Percentiles rank a stretch among this genome's conserved stretches.
Evolutionary conservation across 1,140 invertebrate species (phyloP).

Genomic region (Hormaphis cornu): DNA sequence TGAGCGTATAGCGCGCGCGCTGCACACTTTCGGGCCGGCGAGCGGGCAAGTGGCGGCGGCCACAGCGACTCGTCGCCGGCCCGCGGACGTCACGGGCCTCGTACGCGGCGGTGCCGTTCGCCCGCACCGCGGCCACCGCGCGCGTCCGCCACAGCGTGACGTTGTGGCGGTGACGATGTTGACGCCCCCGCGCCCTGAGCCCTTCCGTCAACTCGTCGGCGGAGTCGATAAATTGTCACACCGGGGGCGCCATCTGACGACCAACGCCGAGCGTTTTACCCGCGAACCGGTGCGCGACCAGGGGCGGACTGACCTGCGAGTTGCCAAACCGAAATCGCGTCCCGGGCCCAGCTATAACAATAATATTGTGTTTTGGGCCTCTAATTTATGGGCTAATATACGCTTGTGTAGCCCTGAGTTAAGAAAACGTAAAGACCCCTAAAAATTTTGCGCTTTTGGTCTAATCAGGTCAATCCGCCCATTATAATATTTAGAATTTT

Average conservation of each 20-base stretch:
- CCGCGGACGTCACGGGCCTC: conserved; percentile 14
- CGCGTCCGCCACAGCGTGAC: not conserved
- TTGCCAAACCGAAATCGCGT: no score
- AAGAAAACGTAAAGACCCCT: no score
- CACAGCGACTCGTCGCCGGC: conserved; percentile 3
- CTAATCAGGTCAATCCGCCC: no score
- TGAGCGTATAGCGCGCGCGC: not conserved
- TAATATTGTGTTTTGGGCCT: no score
- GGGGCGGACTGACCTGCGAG: no score
- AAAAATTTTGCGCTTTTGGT: no score
- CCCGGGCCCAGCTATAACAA: no score
- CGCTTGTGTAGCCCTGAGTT: no score
- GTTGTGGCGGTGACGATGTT: not conserved
- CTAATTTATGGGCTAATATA: no score
- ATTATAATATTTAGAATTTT: no score
- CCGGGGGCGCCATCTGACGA: conserved; percentile 25
- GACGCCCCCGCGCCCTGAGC: conserved; percentile 26
- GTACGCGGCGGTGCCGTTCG: no score
- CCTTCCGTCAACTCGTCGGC: conserved; percentile 19
- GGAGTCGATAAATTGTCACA: conserved; percentile 30
- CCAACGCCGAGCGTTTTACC: conserved; percentile 3
- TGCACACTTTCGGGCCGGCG: not conserved
- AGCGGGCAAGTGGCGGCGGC: not conserved
- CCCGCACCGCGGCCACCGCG: not conserved
- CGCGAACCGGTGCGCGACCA: not conserved